These are phyloP conservation scores for Gallirallus australis DNA, from an alignment of 2,797 vertebrate genomes.

Conservation along the genomic window DNA sequence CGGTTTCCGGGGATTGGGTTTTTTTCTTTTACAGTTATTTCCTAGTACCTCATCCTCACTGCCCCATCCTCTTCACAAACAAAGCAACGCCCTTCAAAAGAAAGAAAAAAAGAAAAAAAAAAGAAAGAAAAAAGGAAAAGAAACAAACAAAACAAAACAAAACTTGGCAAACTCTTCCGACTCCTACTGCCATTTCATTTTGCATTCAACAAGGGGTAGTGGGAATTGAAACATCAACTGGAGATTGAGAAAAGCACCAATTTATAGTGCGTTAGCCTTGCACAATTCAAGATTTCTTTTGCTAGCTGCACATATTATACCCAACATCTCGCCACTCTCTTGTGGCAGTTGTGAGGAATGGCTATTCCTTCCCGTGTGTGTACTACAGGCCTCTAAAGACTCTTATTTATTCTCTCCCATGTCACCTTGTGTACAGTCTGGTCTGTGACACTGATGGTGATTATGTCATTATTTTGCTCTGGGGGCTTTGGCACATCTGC, in stretches of 20 bases:
- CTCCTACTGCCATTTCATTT: constrained; percentile 67
- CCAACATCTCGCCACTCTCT: constrained; percentile 50
- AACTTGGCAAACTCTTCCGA: constrained; percentile 61
- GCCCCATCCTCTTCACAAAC: background rate
- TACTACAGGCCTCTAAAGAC: constrained; percentile 77
- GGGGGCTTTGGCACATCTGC: constrained; percentile 94
- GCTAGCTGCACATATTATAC: constrained; percentile 36
- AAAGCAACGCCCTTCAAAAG: background rate
- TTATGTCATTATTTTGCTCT: constrained; percentile 99
- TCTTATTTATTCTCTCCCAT: constrained; percentile 87
- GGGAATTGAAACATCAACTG: constrained; percentile 52
- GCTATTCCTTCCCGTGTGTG: constrained; percentile 73
- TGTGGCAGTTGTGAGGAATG: constrained; percentile 58
- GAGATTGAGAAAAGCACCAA: constrained; percentile 38
- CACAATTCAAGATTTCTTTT: constrained; percentile 63
- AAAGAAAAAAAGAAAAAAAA: background rate
- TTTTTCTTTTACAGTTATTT: background rate
- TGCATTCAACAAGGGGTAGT: constrained; percentile 64
- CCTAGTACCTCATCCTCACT: background rate
- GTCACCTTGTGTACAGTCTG: constrained; percentile 98
- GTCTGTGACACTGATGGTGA: constrained; percentile 98
- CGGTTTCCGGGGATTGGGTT: background rate
- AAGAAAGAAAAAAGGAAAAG: background rate
- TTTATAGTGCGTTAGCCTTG: constrained; percentile 58
- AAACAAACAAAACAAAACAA: background rate